phyloP scores from a whole-genome alignment of 2,888 invertebrate species.

The Gari tellinella region DNA sequence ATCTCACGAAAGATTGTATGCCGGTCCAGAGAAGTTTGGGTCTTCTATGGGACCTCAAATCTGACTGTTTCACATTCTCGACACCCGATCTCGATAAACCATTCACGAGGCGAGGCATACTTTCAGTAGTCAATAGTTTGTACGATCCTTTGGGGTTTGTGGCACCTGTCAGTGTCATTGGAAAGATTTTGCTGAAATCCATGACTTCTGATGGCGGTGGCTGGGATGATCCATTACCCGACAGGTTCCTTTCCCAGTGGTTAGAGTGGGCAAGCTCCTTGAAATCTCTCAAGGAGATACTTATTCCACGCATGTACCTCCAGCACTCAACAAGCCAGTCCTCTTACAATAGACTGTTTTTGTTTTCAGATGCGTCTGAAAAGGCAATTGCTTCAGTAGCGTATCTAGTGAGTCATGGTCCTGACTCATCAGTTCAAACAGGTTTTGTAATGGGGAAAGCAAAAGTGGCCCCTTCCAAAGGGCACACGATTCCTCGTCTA shows the following conservation, averaged over 20 bases:
- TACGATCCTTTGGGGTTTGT: slow-evolving; percentile 64
- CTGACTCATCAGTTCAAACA: neutral
- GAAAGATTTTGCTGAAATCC: slow-evolving; percentile 49
- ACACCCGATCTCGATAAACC: slow-evolving; percentile 28
- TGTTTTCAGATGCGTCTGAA: slow-evolving; percentile 49
- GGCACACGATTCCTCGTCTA: slow-evolving; percentile 14
- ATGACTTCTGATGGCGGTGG: slow-evolving; percentile 2
- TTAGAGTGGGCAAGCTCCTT: slow-evolving; percentile 43
- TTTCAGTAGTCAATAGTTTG: slow-evolving; percentile 60
- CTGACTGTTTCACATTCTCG: slow-evolving; percentile 49
- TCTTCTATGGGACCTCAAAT: slow-evolving; percentile 44
- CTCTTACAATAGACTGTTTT: too few relatives aligned
- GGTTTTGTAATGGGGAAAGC: slow-evolving; percentile 1
- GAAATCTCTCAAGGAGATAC: slow-evolving; percentile 7
- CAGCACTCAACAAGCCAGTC: slow-evolving; percentile 4
- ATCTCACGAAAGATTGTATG: slow-evolving; percentile 45
- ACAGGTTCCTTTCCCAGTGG: slow-evolving; percentile 13
- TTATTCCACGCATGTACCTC: slow-evolving; percentile 33
- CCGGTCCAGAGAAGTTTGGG: slow-evolving; percentile 44
- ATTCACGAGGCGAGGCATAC: slow-evolving; percentile 50
- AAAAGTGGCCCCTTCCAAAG: slow-evolving; percentile 1
- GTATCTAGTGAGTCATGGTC: neutral
- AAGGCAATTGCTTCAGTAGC: slow-evolving; percentile 43
- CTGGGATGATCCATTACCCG: slow-evolving; percentile 50
- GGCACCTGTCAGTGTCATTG: slow-evolving; percentile 50